Conservation (phyloP, 2,888 invertebrate genomes). For the Orthosia cruda region DNA sequence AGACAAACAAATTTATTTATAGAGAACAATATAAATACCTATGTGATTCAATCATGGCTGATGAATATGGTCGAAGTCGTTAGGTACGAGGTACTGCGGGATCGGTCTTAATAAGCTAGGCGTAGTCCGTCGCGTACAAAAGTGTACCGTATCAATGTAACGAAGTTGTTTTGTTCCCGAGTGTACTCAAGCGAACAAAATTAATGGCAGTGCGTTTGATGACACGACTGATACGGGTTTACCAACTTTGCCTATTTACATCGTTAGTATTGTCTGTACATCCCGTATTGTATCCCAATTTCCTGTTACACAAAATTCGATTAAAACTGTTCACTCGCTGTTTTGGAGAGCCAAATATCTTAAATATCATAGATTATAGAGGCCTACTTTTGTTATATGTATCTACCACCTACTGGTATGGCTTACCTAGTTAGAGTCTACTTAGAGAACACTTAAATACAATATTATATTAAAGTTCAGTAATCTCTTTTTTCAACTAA, state of each 20-base stretch:
- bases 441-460: not conserved
- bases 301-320: constrained; percentile 62
- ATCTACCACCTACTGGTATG: not conserved
- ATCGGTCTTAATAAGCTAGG: constrained; percentile 42
- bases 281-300: constrained; percentile 70
- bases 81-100: constrained; percentile 9
- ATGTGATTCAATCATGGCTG: constrained; percentile 11
- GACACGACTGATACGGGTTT: constrained; percentile 72
- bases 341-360: constrained; percentile 15
- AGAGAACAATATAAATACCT: not conserved
- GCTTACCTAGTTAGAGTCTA: not conserved
- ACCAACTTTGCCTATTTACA: constrained; percentile 69
- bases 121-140: constrained; percentile 30
- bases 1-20: constrained; percentile 11
- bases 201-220: constrained; percentile 77
- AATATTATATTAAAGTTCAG: no score
- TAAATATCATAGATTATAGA: constrained; percentile 18
- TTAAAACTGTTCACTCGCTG: constrained; percentile 45
- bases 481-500: no score
- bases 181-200: constrained; percentile 74
- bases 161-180: constrained; percentile 77
- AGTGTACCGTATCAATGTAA: constrained; percentile 72
- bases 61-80: constrained; percentile 2
- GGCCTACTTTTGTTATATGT: not conserved
- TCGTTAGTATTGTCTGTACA: constrained; percentile 65